Conservation (phyloP, 2,888 invertebrate genomes). For the Tridacna crocea region DNA sequence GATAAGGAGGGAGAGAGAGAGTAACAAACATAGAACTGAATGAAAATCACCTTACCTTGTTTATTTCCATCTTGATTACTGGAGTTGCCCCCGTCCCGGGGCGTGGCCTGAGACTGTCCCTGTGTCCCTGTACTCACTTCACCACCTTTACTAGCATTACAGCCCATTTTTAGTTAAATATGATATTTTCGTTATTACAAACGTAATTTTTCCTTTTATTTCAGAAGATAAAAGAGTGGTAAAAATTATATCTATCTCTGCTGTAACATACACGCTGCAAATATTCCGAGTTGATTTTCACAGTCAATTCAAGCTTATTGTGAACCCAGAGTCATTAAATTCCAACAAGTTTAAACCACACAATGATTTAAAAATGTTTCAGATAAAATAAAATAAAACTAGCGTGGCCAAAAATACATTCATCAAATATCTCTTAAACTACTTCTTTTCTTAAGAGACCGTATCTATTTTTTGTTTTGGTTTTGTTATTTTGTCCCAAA, state of each 20-base stretch:
- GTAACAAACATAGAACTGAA: background rate
- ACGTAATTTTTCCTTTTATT: background rate
- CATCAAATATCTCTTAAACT: background rate
- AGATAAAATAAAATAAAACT: background rate
- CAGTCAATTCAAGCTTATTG: too few relatives aligned
- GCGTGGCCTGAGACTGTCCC: background rate
- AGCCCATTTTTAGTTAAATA: background rate
- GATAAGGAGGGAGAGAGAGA: background rate
- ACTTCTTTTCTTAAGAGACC: background rate
- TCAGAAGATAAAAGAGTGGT: background rate
- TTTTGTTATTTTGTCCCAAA: background rate
- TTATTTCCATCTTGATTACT: background rate
- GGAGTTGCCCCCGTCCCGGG: background rate
- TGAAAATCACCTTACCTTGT: conserved; percentile 11
- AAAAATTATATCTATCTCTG: background rate
- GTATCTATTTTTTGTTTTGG: background rate
- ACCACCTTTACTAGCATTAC: conserved; percentile 18
- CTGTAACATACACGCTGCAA: background rate
- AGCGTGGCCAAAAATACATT: background rate
- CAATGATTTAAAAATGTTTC: background rate
- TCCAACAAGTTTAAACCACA: background rate
- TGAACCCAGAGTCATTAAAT: too few relatives aligned
- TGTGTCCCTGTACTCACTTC: conserved; percentile 3
- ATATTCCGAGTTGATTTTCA: background rate
- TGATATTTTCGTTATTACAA: background rate